Percentiles rank a stretch among this genome's conserved stretches.
These are phyloP conservation scores for Pardalotus punctatus DNA, from an alignment of 2,113 vertebrate species.

Conservation along the genomic window DNA sequence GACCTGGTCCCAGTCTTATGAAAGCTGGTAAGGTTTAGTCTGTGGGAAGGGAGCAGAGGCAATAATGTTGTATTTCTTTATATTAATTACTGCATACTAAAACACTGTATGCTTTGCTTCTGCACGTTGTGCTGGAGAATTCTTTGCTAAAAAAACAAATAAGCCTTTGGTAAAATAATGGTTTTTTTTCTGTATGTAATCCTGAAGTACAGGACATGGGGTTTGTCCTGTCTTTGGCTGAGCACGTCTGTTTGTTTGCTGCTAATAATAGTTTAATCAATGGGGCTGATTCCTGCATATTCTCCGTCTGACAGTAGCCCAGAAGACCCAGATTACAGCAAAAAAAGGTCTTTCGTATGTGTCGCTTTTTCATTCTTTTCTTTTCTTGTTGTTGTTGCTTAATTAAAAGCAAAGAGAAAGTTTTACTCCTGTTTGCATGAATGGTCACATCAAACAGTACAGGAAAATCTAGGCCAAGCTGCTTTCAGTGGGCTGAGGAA, in stretches of 20 bases:
- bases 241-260: not conserved
- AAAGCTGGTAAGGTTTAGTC: not conserved
- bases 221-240: slow-evolving; percentile 1
- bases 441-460: slow-evolving; percentile 48
- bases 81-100: not conserved
- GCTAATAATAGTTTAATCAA: slow-evolving; percentile 56
- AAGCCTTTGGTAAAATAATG: not conserved
- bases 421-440: slow-evolving; percentile 63
- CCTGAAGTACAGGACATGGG: not conserved
- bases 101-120: not conserved
- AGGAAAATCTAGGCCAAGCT: slow-evolving; percentile 63
- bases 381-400: not conserved
- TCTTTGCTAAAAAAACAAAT: not conserved
- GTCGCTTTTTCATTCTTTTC: not conserved
- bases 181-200: not conserved
- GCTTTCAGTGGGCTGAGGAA: slow-evolving; percentile 41
- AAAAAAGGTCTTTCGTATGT: not conserved
- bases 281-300: not conserved
- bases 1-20: not conserved
- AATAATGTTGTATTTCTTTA: not conserved
- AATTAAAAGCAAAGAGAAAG: slow-evolving; percentile 44
- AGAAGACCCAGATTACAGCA: not conserved
- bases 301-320: not conserved
- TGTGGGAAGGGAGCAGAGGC: not conserved
- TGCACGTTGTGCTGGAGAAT: not conserved